Evolutionary conservation across 2,113 vertebrate species (phyloP).

Genomic region (Cyanoderma ruficeps): DNA sequence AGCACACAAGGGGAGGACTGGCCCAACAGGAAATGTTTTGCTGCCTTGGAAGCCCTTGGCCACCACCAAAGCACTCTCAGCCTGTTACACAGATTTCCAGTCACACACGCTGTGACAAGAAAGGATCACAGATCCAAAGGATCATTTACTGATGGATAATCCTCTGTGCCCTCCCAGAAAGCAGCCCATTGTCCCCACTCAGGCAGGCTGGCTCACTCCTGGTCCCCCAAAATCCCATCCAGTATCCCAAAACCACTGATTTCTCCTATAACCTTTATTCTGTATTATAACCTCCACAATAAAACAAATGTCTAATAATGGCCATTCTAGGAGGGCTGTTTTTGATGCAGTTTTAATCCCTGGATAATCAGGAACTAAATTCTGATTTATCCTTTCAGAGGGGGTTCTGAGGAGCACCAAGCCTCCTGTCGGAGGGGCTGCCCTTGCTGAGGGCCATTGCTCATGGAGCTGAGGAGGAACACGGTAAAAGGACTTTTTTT

Average conservation of each 20-base stretch:
- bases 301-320: background rate
- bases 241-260: accelerated
- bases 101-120: accelerated
- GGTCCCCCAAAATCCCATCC: background rate
- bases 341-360: background rate
- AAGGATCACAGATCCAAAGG: background rate
- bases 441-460: background rate
- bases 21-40: background rate
- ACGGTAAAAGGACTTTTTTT: background rate
- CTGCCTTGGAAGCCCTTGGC: background rate
- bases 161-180: background rate
- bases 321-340: background rate
- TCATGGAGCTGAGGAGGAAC: background rate
- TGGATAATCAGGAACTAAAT: background rate
- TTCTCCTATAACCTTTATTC: background rate
- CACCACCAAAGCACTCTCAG: background rate
- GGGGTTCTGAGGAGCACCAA: background rate
- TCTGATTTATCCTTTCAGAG: background rate
- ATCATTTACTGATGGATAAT: background rate
- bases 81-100: background rate
- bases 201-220: background rate
- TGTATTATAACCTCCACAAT: background rate
- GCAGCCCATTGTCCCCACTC: background rate
- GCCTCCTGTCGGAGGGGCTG: background rate
- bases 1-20: background rate